Base-by-base conservation (phyloP, 2,888 invertebrate species). In the Thymelicus sylvestris region DNA sequence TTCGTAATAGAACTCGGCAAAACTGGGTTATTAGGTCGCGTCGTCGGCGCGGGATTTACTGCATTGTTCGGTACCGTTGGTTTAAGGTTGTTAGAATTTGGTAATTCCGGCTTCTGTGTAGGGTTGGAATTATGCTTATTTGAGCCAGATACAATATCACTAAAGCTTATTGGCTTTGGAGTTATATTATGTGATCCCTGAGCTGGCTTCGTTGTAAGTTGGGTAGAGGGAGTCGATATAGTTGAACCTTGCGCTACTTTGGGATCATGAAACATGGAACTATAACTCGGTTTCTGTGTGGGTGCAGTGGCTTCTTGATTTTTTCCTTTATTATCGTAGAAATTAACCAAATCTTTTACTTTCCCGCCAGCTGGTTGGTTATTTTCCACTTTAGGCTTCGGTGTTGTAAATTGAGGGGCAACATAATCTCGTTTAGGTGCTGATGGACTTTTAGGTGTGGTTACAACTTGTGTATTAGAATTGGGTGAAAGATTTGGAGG, bases 1-100 rank as follows among this genome's bases (percentile, higher is more conserved):
- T 86, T 89, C 41, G 95, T 92, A 50, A 95, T 81, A 31, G 94
- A 87, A 77, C 93, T 95, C 50, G 93, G 94, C 50, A 91, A 79
- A 50, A 86, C 83, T 41, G 87, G 87, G 31, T 78, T 80, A 38
- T 76, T 77, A 52, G 88, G 83, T 44, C 80, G 80, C 52, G 71
- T 31, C 0, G 65, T 66, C 39, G 41, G 50, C 0, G 39, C 48
- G 12, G 39, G 52, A 52, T 55, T 67, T 19, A 59, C 38, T 59
- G 7, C 31, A 55, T 52, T 66, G 15, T 41, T 71, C 7, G 52
- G 8, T n/a, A 52, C 38, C 15, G 79, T 67, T 44, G 76, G 69
- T 38, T 74, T 72, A 12, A 70, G 75, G 66, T 74, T 65, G 47
- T 72, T 74, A 7, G 67, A 61, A 67, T 75, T 77, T 31, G 76